These are phyloP conservation scores for Pocota personata DNA, from an alignment of 2,888 invertebrate species.

Conservation along the genomic window DNA sequence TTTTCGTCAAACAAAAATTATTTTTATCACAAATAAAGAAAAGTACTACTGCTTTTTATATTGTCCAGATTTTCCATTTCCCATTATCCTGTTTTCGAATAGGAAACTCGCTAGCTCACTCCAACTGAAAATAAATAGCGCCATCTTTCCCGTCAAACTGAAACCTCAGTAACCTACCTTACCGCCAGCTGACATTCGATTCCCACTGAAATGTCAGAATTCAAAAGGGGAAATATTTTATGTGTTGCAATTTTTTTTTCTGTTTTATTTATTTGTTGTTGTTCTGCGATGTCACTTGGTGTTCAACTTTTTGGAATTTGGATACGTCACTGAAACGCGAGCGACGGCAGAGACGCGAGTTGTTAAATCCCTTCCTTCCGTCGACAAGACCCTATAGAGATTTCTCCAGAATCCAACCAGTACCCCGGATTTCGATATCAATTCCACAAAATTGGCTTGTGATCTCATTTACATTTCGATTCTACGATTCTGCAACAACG, in stretches of 20 bases:
- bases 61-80: no score
- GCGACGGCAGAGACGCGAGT: conserved; percentile 37
- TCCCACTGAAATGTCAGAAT: neutral
- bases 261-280: conserved; percentile 47
- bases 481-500: neutral
- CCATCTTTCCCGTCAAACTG: neutral
- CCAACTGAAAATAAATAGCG: neutral
- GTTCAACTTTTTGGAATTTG: conserved; percentile 58
- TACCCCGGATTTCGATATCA: neutral
- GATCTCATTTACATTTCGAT: conserved; percentile 46
- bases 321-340: conserved; percentile 56
- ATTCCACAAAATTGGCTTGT: conserved; percentile 23
- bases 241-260: conserved; percentile 35
- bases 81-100: no score
- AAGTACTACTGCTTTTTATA: no score
- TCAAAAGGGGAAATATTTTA: neutral
- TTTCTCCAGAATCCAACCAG: conserved; percentile 13
- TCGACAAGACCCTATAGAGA: neutral
- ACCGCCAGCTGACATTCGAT: neutral
- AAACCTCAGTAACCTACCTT: neutral
- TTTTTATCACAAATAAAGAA: no score
- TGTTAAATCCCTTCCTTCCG: conserved; percentile 26
- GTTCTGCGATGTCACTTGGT: conserved; percentile 37
- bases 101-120: no score
- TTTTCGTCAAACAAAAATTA: no score